Conservation (phyloP, 2,888 invertebrate species). For the Endomychus coccineus region DNA sequence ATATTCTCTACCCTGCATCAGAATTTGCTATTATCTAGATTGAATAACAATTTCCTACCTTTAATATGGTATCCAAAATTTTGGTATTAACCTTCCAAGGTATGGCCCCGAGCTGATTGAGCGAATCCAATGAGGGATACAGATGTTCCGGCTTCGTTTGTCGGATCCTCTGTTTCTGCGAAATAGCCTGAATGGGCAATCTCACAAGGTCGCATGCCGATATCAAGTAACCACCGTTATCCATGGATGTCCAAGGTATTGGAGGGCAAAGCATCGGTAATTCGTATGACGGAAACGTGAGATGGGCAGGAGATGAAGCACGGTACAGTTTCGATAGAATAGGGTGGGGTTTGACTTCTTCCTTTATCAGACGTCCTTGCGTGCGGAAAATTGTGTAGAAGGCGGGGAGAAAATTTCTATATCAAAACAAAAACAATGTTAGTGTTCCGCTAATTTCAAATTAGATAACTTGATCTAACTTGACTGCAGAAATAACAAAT, state of each 20-base stretch:
- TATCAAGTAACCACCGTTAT: conserved; percentile 68
- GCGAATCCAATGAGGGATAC: conserved; percentile 79
- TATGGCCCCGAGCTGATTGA: conserved; percentile 86
- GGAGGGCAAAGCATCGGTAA: conserved; percentile 80
- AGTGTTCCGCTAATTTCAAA: no score
- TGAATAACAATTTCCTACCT: no score
- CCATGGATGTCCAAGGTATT: conserved; percentile 68
- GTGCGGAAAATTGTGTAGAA: conserved; percentile 73
- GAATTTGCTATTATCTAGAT: no score
- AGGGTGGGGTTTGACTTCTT: conserved; percentile 83
- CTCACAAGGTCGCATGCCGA: conserved; percentile 58
- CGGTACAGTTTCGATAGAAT: conserved; percentile 60
- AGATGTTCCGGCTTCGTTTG: conserved; percentile 53
- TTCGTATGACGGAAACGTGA: conserved; percentile 65
- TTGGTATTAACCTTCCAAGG: conserved; percentile 88
- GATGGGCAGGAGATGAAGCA: conserved; percentile 56
- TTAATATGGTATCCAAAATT: conserved; percentile 45
- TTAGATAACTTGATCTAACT: no score
- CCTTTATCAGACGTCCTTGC: conserved; percentile 55
- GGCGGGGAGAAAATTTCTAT: conserved; percentile 62
- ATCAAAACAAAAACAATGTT: not conserved
- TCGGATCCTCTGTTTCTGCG: conserved; percentile 57
- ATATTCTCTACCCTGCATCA: no score
- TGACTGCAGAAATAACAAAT: no score
- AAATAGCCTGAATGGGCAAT: conserved; percentile 54